Evolutionary conservation across 2,888 invertebrate genomes (phyloP), one percentile per base, ranked within the genome.

Genomic region (Andrena bicolor): DNA sequence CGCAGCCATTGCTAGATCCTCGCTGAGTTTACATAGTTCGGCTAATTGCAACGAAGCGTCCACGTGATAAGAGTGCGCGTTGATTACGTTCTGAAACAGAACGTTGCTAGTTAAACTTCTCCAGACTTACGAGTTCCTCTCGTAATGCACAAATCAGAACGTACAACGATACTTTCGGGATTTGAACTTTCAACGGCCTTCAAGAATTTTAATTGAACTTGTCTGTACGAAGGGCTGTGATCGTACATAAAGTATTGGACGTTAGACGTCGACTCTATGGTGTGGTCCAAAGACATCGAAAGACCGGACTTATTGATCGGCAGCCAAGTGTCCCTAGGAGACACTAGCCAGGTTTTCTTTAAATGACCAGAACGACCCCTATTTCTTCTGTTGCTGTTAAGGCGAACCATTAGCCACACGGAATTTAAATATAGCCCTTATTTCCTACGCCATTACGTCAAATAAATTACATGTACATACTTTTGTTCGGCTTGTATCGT

Each of bases 1-100:
- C 32, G 97, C 96, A 5, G 97, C 97, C 95, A 96, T 96, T 69
- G 97, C 96, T 82, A 96, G 95, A 93, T 98, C 97, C 91, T 98
- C 98, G 80, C 96, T 96, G 91, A 97, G 95, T 90, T 96, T 96
- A 92, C 97, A 97, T 69, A 98, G 95, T 92, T 98, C 98, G 75
- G 97, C 97, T 58, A 98, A 94, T 93, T 98, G 98, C 75, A 98
- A 95, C 69, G 97, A 94, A 0, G 97, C 96, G 93, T 98, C 97
- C 51, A 98, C 96, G 90, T 98, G 98, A 91, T 97, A 97, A 0
- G 97, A 97, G 92, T 97, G 96, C 41, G 95, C 94, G 88, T 97
- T 96, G 68, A 97, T 95, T 79, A 98, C 95, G 83, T 95, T 94
- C 96, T 96, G 90, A 58, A 89, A 85, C 8, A 66, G 4, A 41